Conservation (phyloP, 2,113 vertebrate species). For the Phyllostomus discolor region DNA sequence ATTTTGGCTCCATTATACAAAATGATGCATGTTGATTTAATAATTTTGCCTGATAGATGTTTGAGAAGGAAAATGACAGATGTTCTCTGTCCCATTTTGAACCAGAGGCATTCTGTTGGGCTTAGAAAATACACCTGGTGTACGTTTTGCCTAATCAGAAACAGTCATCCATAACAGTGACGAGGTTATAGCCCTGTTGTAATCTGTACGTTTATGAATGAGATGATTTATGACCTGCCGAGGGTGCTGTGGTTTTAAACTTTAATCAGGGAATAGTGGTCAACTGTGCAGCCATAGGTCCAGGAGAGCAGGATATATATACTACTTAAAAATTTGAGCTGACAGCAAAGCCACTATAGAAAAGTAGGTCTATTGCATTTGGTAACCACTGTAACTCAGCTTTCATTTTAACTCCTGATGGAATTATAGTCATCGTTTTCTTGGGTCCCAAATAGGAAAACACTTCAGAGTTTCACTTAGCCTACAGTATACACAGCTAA, state of each 20-base stretch:
- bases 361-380: background rate
- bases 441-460: background rate
- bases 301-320: slow-evolving; percentile 13
- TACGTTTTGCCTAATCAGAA: slow-evolving; percentile 33
- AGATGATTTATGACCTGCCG: slow-evolving; percentile 50
- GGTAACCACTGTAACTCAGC: slow-evolving; percentile 3
- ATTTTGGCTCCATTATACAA: slow-evolving; percentile 67
- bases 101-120: background rate
- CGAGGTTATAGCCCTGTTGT: background rate
- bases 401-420: slow-evolving; percentile 27
- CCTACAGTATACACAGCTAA: background rate
- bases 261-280: slow-evolving; percentile 46
- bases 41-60: slow-evolving; percentile 67
- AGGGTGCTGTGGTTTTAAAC: slow-evolving; percentile 19
- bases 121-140: slow-evolving; percentile 51
- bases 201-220: slow-evolving; percentile 22
- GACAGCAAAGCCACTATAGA: background rate
- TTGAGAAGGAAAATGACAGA: slow-evolving; percentile 59
- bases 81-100: background rate
- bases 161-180: slow-evolving; percentile 36
- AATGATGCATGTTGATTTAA: slow-evolving; percentile 69
- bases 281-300: background rate
- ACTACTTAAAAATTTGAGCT: slow-evolving; percentile 32
- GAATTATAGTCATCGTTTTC: background rate
- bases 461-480: background rate